Evolutionary conservation across 2,888 invertebrate species (phyloP).

Genomic region (Troides helena): DNA sequence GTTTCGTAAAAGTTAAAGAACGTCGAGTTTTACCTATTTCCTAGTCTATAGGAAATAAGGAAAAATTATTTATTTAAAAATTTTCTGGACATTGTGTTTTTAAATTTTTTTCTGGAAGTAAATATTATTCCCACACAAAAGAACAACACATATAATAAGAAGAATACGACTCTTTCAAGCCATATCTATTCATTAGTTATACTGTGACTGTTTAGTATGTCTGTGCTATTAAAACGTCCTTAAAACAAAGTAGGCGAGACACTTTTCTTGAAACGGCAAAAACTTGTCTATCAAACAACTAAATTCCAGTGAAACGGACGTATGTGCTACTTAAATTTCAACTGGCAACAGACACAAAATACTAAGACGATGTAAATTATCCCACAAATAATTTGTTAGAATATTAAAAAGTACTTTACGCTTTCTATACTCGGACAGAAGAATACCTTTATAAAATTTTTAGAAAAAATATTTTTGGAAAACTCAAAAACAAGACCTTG

Average conservation of each 20-base stretch:
- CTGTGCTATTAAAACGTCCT: not conserved
- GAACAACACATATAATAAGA: no score
- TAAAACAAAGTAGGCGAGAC: not conserved
- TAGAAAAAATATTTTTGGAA: not conserved
- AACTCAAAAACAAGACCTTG: no score
- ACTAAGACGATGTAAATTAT: constrained; percentile 11
- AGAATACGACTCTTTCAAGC: no score
- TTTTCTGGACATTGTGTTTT: no score
- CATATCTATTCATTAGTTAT: no score
- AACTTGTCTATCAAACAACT: constrained; percentile 2
- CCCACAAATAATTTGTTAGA: not conserved
- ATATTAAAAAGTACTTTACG: not conserved
- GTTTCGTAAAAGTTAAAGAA: no score
- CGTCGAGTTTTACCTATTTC: no score
- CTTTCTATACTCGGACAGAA: not conserved
- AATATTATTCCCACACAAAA: no score
- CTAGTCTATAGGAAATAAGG: no score
- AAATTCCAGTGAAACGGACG: constrained; percentile 11
- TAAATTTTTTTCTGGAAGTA: no score
- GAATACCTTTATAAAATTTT: not conserved
- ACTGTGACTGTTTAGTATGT: not conserved
- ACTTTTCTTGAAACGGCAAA: constrained; percentile 1
- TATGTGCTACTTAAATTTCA: constrained; percentile 14
- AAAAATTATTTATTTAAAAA: no score
- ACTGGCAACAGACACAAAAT: constrained; percentile 10